Percentiles rank a stretch among this genome's conserved stretches.
phyloP scores from a whole-genome alignment of 2,113 vertebrate species.

The Leptodactylus fuscus region DNA sequence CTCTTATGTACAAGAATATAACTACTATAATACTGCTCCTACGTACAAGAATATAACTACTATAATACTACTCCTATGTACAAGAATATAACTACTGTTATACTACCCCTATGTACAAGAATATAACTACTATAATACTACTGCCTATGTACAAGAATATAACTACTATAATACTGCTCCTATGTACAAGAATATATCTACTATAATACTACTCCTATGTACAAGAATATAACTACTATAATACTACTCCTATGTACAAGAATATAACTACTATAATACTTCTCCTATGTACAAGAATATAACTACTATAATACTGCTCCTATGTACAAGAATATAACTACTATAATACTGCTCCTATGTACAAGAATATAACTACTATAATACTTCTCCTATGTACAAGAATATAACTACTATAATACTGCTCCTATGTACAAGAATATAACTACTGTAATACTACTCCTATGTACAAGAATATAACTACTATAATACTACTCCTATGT shows the following conservation, averaged over 20 bases:
- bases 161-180: constrained; percentile 4
- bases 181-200: background rate
- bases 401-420: constrained; percentile 19
- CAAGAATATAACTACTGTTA: no score
- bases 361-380: constrained; percentile 15
- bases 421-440: constrained; percentile 15
- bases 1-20: background rate
- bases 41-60: no score
- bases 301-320: constrained; percentile 1
- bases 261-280: constrained; percentile 18
- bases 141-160: background rate
- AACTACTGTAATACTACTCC: background rate
- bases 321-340: background rate
- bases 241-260: constrained; percentile 2
- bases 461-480: constrained; percentile 14
- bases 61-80: no score
- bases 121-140: background rate
- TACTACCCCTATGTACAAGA: background rate
- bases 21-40: background rate
- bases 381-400: background rate
- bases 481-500: background rate
- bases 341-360: background rate
- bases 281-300: background rate
- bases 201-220: background rate
- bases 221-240: constrained; percentile 16